Evolutionary conservation across 2,113 vertebrate species (phyloP).

Genomic region (Grammatotria lemairii): DNA sequence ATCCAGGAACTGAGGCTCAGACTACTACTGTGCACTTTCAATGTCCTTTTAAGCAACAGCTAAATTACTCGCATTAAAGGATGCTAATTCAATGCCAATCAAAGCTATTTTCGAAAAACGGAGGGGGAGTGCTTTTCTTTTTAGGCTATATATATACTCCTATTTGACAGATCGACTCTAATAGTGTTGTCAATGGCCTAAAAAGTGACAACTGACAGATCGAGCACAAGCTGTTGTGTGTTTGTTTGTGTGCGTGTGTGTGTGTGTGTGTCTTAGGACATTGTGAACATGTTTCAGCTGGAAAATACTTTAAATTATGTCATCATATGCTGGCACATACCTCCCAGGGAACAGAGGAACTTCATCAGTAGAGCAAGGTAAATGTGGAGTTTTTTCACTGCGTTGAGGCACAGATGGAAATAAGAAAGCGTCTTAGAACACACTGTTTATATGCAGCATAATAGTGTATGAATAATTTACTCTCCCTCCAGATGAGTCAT

Average conservation of each 20-base stretch:
- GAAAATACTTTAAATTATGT: not conserved
- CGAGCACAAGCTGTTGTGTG: not conserved
- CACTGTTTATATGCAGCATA: not conserved
- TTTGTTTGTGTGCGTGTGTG: not conserved
- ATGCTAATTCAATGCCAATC: constrained; percentile 34
- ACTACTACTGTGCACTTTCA: not conserved
- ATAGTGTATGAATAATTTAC: constrained; percentile 16
- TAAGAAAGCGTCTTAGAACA: not conserved
- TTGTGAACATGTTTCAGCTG: not conserved
- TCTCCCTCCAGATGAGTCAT: not conserved
- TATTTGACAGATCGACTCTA: not conserved
- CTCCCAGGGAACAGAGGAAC: not conserved
- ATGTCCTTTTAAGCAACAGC: not conserved
- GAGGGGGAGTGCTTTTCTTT: not conserved
- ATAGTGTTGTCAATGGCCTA: constrained; percentile 18
- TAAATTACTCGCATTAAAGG: constrained; percentile 20
- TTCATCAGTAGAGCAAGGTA: not conserved
- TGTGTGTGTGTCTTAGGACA: not conserved
- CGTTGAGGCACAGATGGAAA: not conserved
- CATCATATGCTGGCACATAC: not conserved
- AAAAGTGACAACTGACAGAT: constrained; percentile 32
- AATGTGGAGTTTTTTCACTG: not conserved
- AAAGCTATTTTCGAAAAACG: not conserved
- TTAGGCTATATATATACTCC: not conserved
- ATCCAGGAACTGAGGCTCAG: not conserved